These are phyloP conservation scores for Callipepla californica DNA, from an alignment of 2,113 vertebrate species.

Conservation along the genomic window DNA sequence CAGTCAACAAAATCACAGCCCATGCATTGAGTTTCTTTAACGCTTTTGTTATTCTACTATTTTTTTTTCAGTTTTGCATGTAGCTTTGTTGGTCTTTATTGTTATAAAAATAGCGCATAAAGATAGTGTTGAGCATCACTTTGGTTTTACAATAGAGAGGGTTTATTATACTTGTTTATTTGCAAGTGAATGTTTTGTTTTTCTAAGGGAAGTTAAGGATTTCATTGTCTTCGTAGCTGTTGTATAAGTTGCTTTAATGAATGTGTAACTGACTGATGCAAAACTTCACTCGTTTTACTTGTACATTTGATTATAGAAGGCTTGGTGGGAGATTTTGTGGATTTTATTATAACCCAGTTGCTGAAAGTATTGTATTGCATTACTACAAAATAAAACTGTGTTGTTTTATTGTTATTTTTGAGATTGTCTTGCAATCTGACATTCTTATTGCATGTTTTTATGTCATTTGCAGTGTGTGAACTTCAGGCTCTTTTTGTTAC, in stretches of 20 bases:
- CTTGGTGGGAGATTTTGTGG: background rate
- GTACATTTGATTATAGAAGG: background rate
- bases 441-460: background rate
- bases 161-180: background rate
- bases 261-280: background rate
- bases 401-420: background rate
- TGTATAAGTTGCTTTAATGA: background rate
- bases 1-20: background rate
- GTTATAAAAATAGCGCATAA: background rate
- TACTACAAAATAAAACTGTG: background rate
- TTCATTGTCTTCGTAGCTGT: background rate
- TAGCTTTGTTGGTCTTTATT: background rate
- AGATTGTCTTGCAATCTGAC: background rate
- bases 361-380: background rate
- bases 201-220: background rate
- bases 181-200: fast-evolving
- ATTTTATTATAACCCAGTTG: background rate
- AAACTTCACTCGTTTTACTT: background rate
- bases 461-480: background rate
- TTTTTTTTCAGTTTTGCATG: background rate
- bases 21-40: background rate
- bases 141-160: background rate
- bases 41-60: background rate
- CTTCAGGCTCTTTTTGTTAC: background rate
- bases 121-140: background rate